These are phyloP conservation scores for Holothuria glaberrima DNA, from an alignment of 35 echinoderm and acorn worm species.

Conservation along the genomic window DNA sequence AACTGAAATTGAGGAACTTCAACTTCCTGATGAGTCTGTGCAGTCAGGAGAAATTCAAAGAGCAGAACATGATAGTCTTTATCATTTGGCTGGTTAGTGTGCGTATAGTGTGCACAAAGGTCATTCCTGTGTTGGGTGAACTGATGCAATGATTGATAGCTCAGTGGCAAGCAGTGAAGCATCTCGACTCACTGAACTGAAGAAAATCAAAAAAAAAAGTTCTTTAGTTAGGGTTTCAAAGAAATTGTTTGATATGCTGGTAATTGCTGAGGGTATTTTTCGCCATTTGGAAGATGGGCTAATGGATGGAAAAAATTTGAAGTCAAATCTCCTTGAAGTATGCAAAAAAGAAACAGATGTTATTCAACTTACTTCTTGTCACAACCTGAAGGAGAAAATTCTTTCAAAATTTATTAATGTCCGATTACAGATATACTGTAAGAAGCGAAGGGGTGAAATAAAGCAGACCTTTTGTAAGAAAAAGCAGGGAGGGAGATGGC, in stretches of 20 bases:
- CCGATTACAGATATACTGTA: too few relatives aligned
- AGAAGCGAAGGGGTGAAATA: neutral
- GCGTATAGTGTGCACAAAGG: neutral
- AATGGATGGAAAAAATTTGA: too few relatives aligned
- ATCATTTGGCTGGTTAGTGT: constrained; percentile 34
- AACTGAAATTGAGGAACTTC: neutral
- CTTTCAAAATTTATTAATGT: neutral
- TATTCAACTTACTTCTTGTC: constrained; percentile 11
- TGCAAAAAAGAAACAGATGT: neutral
- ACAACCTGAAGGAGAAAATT: constrained; percentile 12
- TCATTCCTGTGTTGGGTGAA: neutral
- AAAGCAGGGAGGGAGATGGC: neutral
- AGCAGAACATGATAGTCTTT: constrained; percentile 9
- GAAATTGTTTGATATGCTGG: constrained; percentile 2
- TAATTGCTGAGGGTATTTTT: neutral
- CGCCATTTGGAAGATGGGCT: constrained; percentile 9
- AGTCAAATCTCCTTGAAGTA: neutral
- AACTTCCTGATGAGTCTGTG: neutral
- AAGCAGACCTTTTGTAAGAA: neutral
- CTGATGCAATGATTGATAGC: neutral
- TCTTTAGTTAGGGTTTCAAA: constrained; percentile 1
- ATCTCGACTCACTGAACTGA: neutral
- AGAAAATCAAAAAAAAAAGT: neutral
- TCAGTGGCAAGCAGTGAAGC: neutral
- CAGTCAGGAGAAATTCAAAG: neutral